A percentile compares a stretch with the other conserved stretches of the same genome.
Conservation (phyloP, 2,113 vertebrate genomes). For the Eublepharis macularius region DNA sequence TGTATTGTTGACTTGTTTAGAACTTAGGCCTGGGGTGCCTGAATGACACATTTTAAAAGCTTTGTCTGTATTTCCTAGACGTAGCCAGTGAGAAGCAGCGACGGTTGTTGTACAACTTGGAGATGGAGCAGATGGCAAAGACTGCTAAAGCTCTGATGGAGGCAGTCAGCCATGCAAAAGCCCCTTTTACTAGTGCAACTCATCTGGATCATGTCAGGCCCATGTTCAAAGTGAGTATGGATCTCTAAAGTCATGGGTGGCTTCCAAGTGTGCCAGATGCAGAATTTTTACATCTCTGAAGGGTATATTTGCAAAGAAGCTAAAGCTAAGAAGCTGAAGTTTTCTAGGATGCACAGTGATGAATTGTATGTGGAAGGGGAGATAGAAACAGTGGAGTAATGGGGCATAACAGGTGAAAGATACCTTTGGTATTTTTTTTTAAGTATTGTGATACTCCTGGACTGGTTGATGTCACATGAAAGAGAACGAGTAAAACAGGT, state of each 20-base stretch:
- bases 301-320: neutral
- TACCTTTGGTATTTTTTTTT: neutral
- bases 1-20: fast-evolving
- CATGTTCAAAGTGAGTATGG: constrained; percentile 93
- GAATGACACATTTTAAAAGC: neutral
- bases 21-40: fast-evolving
- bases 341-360: neutral
- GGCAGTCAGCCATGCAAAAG: constrained; percentile 95
- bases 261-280: neutral
- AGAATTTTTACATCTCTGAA: neutral
- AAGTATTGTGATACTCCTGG: neutral
- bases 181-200: constrained; percentile 94
- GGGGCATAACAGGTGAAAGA: neutral
- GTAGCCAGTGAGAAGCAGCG: constrained; percentile 95
- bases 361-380: neutral
- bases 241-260: neutral
- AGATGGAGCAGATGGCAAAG: constrained; percentile 99
- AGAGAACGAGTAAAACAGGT: neutral
- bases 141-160: constrained; percentile 98
- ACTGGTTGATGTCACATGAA: neutral
- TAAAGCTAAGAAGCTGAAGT: neutral
- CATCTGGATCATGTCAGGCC: constrained; percentile 96
- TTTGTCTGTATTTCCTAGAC: constrained; percentile 65
- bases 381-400: neutral
- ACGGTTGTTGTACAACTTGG: constrained; percentile 92